Conservation (phyloP, 2,797 vertebrate genomes). For the Etheostoma perlongum region DNA sequence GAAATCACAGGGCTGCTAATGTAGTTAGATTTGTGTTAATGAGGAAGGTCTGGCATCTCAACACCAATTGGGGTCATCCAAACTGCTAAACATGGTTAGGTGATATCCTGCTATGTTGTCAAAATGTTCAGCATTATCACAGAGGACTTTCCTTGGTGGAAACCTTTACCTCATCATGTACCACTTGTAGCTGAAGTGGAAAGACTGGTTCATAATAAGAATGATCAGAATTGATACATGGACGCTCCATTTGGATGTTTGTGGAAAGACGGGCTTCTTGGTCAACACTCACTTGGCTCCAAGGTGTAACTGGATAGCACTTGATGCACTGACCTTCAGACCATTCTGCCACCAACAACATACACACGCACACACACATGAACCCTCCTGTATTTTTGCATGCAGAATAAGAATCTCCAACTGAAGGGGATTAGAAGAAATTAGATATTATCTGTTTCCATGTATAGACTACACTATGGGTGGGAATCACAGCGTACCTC, state of each 20-base stretch:
- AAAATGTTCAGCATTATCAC: neutral
- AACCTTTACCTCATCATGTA: constrained; percentile 1
- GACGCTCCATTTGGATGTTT: constrained; percentile 24
- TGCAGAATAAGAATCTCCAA: constrained; percentile 11
- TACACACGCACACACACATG: neutral
- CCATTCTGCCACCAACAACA: constrained; percentile 19
- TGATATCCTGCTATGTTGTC: neutral
- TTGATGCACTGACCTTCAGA: constrained; percentile 61
- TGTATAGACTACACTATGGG: no score
- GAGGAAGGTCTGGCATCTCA: constrained; percentile 20
- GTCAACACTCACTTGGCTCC: constrained; percentile 29
- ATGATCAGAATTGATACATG: neutral
- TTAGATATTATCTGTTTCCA: neutral
- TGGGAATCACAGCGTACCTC: no score
- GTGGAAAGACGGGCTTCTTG: constrained; percentile 10
- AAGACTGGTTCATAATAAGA: neutral
- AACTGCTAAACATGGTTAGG: neutral
- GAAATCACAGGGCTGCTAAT: constrained; percentile 22
- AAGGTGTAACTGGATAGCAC: constrained; percentile 44
- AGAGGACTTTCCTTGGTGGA: neutral
- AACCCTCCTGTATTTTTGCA: constrained; percentile 33
- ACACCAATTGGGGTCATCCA: constrained; percentile 3
- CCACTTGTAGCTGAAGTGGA: constrained; percentile 13
- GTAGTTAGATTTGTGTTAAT: constrained; percentile 13
- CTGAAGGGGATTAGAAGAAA: neutral